phyloP scores from a whole-genome alignment of 2,888 invertebrate species.

The Cosmorhoe ocellata region DNA sequence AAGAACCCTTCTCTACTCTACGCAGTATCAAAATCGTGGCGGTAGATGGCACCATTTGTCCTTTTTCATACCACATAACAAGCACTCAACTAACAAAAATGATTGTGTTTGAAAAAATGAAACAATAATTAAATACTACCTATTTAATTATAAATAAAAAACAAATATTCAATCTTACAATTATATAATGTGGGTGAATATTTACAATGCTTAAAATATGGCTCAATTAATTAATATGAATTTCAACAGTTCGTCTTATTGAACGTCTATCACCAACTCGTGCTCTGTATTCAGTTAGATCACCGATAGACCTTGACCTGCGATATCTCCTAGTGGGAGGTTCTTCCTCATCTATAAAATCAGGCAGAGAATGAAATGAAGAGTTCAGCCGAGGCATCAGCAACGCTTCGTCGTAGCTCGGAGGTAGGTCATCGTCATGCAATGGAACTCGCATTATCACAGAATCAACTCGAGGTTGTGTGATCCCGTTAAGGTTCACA shows the following conservation, averaged over 20 bases:
- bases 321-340: slow-evolving; percentile 50
- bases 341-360: slow-evolving; percentile 69
- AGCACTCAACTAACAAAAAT: no score
- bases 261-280: slow-evolving; percentile 65
- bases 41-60: slow-evolving; percentile 13
- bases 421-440: slow-evolving; percentile 77
- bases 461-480: slow-evolving; percentile 54
- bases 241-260: slow-evolving; percentile 64
- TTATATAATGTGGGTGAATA: background rate
- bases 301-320: slow-evolving; percentile 75
- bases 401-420: slow-evolving; percentile 89
- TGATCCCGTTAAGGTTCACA: slow-evolving; percentile 55
- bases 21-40: background rate
- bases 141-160: no score
- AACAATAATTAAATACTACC: no score
- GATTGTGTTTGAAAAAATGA: no score
- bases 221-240: slow-evolving; percentile 44
- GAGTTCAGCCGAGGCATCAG: slow-evolving; percentile 86
- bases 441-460: slow-evolving; percentile 63
- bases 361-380: slow-evolving; percentile 82
- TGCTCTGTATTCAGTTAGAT: slow-evolving; percentile 64
- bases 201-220: slow-evolving; percentile 7
- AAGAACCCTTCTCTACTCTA: no score
- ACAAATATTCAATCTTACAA: no score
- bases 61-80: background rate